Conservation (phyloP, 2,113 vertebrate genomes). For the Corvus moneduloides region DNA sequence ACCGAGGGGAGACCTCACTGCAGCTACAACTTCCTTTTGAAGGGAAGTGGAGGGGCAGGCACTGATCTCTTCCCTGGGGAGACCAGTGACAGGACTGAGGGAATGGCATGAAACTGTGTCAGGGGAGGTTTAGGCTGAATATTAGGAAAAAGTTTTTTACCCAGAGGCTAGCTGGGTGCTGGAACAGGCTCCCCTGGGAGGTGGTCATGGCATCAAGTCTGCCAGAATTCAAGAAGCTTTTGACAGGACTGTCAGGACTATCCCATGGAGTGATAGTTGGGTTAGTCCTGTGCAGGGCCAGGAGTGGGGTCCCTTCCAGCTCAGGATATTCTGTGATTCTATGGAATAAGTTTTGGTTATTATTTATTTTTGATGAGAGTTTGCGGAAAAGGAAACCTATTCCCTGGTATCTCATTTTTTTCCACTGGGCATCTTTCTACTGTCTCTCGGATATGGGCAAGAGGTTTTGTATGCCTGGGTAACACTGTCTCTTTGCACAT, state of each 20-base stretch:
- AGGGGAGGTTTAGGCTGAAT: fast-evolving
- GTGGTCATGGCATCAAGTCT: not conserved
- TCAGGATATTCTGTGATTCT: not conserved
- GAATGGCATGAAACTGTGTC: not conserved
- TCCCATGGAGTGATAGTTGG: not conserved
- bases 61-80: not conserved
- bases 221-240: not conserved
- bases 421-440: not conserved
- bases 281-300: too few relatives aligned
- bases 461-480: not conserved
- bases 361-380: not conserved
- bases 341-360: not conserved
- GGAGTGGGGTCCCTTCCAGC: not conserved
- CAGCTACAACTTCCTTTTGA: not conserved
- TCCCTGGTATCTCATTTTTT: not conserved
- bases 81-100: not conserved
- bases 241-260: not conserved
- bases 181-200: not conserved
- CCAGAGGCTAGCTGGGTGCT: not conserved
- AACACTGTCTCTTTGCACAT: not conserved
- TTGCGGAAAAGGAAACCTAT: not conserved
- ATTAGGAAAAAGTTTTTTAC: not conserved
- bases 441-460: not conserved
- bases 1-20: fast-evolving
- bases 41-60: not conserved